phyloP scores from a whole-genome alignment of 2,888 invertebrate genomes.

The Elgonia sp. region DNA sequence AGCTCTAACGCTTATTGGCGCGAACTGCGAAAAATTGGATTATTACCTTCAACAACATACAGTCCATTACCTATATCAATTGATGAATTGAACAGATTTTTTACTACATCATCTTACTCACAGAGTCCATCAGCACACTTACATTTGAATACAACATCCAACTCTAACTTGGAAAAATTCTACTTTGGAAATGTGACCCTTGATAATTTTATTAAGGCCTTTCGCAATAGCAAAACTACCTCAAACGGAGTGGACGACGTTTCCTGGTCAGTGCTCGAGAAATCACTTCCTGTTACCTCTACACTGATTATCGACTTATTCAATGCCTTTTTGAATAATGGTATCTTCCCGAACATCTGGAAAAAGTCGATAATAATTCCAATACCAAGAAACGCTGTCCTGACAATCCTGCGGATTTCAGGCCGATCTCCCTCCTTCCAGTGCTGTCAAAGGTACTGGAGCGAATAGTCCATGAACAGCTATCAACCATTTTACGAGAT shows the following conservation, averaged over 20 bases:
- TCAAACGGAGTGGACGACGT: neutral
- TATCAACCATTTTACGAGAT: neutral
- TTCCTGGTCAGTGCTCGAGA: neutral
- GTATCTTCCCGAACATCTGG: too few relatives aligned
- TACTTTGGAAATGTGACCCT: neutral
- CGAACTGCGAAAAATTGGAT: neutral
- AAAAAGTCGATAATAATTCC: too few relatives aligned
- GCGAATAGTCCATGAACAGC: too few relatives aligned
- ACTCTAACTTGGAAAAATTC: neutral
- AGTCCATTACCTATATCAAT: too few relatives aligned
- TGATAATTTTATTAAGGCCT: neutral
- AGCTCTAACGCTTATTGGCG: neutral
- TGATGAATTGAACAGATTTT: too few relatives aligned
- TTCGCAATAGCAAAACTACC: neutral
- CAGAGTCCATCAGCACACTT: neutral
- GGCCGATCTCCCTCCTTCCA: too few relatives aligned
- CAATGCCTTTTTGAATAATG: too few relatives aligned
- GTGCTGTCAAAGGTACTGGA: too few relatives aligned
- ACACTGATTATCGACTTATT: neutral
- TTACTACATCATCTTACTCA: neutral
- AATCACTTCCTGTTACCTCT: neutral
- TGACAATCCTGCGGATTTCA: too few relatives aligned
- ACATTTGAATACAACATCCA: neutral
- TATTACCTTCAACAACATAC: neutral
- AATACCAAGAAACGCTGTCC: too few relatives aligned